A percentile compares a stretch with the other conserved stretches of the same genome.
These are phyloP conservation scores for Autographa gamma DNA, from an alignment of 2,888 invertebrate genomes.

Conservation along the genomic window DNA sequence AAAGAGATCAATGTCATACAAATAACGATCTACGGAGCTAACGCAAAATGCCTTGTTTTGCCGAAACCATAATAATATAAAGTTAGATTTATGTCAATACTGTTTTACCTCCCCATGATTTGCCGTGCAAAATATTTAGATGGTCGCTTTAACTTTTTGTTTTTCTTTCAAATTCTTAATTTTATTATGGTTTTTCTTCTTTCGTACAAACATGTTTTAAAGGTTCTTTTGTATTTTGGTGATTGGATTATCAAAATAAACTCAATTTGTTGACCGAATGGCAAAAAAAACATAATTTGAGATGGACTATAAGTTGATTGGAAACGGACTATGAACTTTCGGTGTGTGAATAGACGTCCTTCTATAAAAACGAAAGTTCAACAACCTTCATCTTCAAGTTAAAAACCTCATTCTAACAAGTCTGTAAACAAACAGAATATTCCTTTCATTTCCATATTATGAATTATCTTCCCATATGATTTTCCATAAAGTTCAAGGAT, in stretches of 20 bases:
- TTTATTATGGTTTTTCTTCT: conserved; percentile 11
- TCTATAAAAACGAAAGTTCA: background rate
- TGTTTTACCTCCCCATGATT: conserved; percentile 52
- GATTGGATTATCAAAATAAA: background rate
- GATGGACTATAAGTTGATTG: background rate
- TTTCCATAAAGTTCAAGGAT: conserved; percentile 37
- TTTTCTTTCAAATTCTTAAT: conserved; percentile 26
- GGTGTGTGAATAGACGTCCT: background rate
- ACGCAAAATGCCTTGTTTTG: background rate
- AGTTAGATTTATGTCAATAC: conserved; percentile 54
- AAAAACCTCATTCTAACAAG: background rate
- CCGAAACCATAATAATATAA: conserved; percentile 24
- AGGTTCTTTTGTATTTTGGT: background rate
- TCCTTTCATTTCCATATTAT: conserved; percentile 30
- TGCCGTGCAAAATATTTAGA: conserved; percentile 45
- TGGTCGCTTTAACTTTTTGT: conserved; percentile 30
- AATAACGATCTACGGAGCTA: conserved; percentile 13
- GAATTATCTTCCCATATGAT: conserved; percentile 13
- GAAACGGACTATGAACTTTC: background rate
- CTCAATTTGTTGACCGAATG: background rate
- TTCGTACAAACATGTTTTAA: background rate
- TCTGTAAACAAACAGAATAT: background rate
- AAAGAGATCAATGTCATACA: conserved; percentile 35
- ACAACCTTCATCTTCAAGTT: background rate
- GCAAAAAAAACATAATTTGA: background rate